Percentiles rank a stretch among this genome's conserved stretches.
Evolutionary conservation across 2,888 invertebrate species (phyloP).

Genomic region (Loripinus fragilis): DNA sequence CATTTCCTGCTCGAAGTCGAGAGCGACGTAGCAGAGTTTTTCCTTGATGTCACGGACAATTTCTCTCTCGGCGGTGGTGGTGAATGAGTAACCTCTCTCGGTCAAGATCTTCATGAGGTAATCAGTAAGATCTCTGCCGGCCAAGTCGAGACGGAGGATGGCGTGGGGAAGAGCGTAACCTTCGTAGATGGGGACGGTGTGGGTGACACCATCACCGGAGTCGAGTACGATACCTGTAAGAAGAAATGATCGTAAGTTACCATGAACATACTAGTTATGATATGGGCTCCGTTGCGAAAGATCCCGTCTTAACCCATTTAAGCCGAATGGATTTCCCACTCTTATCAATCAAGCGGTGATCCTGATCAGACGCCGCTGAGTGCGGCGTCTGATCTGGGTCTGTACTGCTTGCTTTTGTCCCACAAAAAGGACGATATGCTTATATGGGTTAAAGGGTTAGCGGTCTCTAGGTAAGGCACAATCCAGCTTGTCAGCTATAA

Average conservation of each 20-base stretch:
- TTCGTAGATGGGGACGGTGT: slow-evolving; percentile 98
- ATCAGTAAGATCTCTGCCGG: slow-evolving; percentile 77
- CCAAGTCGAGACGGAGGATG: slow-evolving; percentile 85
- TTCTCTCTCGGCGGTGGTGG: slow-evolving; percentile 87
- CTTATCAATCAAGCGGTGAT: too few relatives aligned
- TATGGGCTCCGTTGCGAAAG: too few relatives aligned
- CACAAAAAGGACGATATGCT: too few relatives aligned
- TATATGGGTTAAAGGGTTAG: too few relatives aligned
- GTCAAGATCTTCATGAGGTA: slow-evolving; percentile 84
- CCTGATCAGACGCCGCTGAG: too few relatives aligned
- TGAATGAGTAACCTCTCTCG: slow-evolving; percentile 83
- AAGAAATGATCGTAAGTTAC: neutral
- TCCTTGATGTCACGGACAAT: slow-evolving; percentile 98
- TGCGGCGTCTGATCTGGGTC: too few relatives aligned
- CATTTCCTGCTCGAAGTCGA: slow-evolving; percentile 81
- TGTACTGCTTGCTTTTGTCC: too few relatives aligned
- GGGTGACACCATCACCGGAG: slow-evolving; percentile 97
- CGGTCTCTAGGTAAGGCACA: too few relatives aligned
- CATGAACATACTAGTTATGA: too few relatives aligned
- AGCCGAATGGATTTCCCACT: too few relatives aligned
- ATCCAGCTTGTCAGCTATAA: too few relatives aligned
- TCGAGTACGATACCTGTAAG: slow-evolving; percentile 84
- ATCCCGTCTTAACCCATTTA: too few relatives aligned
- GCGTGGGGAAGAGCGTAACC: slow-evolving; percentile 96
- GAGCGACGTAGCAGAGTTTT: slow-evolving; percentile 80